A percentile compares a stretch with the other conserved stretches of the same genome.
Evolutionary conservation across 2,888 invertebrate genomes (phyloP).

Genomic region (Abrostola triplasia): DNA sequence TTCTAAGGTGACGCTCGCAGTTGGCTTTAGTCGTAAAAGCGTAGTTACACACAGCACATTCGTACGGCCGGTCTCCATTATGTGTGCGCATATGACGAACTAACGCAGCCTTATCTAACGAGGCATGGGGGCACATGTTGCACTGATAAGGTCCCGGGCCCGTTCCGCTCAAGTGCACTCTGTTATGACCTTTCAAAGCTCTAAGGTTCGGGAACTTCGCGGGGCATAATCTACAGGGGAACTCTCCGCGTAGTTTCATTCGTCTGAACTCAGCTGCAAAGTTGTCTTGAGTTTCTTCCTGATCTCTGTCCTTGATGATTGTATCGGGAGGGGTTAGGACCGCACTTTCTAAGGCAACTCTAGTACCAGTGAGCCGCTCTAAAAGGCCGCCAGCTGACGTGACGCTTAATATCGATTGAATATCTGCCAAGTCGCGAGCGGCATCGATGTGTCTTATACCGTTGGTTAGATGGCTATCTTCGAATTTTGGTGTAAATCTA

Average conservation of each 20-base stretch:
- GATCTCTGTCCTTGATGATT: conserved; percentile 77
- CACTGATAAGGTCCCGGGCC: conserved; percentile 95
- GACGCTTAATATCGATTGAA: conserved; percentile 94
- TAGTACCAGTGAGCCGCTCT: conserved; percentile 88
- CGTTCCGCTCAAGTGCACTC: conserved; percentile 94
- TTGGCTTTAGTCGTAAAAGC: conserved; percentile 99
- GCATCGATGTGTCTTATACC: conserved; percentile 86
- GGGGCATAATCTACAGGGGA: conserved; percentile 96
- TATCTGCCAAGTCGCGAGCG: conserved; percentile 94
- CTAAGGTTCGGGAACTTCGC: conserved; percentile 96
- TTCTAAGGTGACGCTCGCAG: conserved; percentile 97
- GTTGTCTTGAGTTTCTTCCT: conserved; percentile 93
- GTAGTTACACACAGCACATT: conserved; percentile 98
- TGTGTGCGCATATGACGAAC: conserved; percentile 97
- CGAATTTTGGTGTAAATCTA: conserved; percentile 79
- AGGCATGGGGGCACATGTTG: conserved; percentile 97
- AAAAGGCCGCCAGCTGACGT: conserved; percentile 91
- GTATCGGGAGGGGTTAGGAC: conserved; percentile 83
- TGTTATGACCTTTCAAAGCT: conserved; percentile 96
- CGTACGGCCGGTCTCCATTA: conserved; percentile 98
- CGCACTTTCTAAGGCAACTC: conserved; percentile 79
- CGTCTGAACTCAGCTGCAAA: conserved; percentile 95
- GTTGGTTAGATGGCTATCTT: conserved; percentile 77
- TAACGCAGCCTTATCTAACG: conserved; percentile 96
- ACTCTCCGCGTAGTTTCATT: conserved; percentile 96